Conservation (phyloP, 1,140 invertebrate genomes). For the Nomia melanderi region DNA sequence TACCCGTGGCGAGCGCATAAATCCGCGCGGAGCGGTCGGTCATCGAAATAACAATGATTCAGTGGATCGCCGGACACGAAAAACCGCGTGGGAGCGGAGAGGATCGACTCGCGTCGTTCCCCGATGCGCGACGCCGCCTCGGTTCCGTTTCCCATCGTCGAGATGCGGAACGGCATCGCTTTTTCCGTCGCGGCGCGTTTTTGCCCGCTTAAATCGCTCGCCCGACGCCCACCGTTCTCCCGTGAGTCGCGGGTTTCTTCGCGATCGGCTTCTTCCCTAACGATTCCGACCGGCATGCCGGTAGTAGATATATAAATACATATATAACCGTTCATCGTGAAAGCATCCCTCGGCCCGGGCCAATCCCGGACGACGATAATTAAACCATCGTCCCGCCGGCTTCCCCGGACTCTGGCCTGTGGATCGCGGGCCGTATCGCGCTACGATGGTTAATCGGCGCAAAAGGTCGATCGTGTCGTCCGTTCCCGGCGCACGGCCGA, state of each 20-base stretch:
- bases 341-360: not conserved
- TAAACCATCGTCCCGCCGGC: constrained; percentile 32
- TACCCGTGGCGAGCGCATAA: constrained; percentile 1
- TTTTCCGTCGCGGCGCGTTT: not conserved
- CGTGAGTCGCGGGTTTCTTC: constrained; percentile 12
- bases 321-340: constrained; percentile 47
- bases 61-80: not conserved
- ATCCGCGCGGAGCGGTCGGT: not conserved
- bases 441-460: constrained; percentile 31
- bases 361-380: not conserved
- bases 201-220: constrained; percentile 28
- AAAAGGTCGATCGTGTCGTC: constrained; percentile 15
- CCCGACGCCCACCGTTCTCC: constrained; percentile 15
- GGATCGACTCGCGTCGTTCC: not conserved
- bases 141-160: constrained; percentile 15
- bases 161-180: constrained; percentile 12
- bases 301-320: constrained; percentile 71
- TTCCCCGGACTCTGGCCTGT: constrained; percentile 40
- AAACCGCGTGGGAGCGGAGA: constrained; percentile 41
- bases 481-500: constrained; percentile 1
- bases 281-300: constrained; percentile 62
- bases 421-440: constrained; percentile 19
- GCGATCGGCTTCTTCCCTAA: constrained; percentile 46
- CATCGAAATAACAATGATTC: constrained; percentile 7
- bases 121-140: constrained; percentile 4